phyloP scores from a whole-genome alignment of 2,888 invertebrate genomes.

The Apamea anceps region DNA sequence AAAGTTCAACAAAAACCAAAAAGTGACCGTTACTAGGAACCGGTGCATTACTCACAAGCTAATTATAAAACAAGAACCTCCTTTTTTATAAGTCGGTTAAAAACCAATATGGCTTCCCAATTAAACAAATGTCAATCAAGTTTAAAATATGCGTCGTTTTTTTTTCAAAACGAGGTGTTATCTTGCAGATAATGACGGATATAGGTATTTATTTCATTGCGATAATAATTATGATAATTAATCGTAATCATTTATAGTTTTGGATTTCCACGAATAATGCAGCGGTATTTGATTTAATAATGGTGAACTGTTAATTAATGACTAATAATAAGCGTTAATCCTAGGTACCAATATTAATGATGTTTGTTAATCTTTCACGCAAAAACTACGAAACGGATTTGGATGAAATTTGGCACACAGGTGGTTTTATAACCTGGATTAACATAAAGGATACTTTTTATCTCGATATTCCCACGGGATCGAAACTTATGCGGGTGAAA shows the following conservation, averaged over 20 bases:
- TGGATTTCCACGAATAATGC: constrained; percentile 56
- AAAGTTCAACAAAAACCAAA: constrained; percentile 19
- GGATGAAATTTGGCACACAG: no score
- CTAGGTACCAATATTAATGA: no score
- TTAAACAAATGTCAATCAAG: constrained; percentile 70
- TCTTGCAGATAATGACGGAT: constrained; percentile 63
- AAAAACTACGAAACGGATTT: no score
- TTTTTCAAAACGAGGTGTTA: constrained; percentile 51
- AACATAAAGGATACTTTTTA: no score
- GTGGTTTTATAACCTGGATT: no score
- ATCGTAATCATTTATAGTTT: constrained; percentile 71
- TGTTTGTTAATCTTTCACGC: no score
- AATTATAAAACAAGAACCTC: constrained; percentile 31
- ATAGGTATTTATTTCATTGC: constrained; percentile 54
- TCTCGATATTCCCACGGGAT: no score
- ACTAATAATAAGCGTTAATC: constrained; percentile 10
- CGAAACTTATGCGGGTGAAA: no score
- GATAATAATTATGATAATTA: constrained; percentile 71
- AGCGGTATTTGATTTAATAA: constrained; percentile 9
- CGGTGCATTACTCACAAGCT: constrained; percentile 51
- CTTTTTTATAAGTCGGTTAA: constrained; percentile 18
- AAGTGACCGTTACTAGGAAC: constrained; percentile 44
- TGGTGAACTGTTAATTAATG: neutral
- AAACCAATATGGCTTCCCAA: constrained; percentile 55
- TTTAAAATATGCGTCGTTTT: constrained; percentile 16